phyloP scores from a whole-genome alignment of 2,797 vertebrate species.

The Sitta carolinensis region DNA sequence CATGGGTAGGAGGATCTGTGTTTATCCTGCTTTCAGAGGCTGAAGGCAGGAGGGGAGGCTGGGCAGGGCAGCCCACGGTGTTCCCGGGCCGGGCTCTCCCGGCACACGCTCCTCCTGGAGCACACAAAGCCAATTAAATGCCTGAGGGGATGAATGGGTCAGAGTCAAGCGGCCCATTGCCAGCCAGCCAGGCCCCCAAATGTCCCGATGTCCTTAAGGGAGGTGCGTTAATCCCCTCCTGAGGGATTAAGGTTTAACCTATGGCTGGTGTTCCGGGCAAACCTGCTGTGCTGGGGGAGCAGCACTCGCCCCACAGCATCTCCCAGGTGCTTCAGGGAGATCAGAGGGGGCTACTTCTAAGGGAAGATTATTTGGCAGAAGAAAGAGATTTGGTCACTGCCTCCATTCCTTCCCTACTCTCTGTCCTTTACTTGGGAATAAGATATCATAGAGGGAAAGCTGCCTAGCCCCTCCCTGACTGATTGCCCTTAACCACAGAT shows the following conservation, averaged over 20 bases:
- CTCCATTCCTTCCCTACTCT: not conserved
- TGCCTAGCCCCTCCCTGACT: not conserved
- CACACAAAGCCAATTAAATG: conserved; percentile 52
- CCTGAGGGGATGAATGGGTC: conserved; percentile 34
- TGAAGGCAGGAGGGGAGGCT: not conserved
- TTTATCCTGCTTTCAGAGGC: not conserved
- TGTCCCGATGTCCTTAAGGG: not conserved
- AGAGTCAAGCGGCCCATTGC: not conserved
- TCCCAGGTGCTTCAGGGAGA: not conserved
- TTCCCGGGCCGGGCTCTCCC: not conserved
- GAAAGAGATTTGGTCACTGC: not conserved
- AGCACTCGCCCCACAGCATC: not conserved
- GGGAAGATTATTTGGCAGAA: not conserved
- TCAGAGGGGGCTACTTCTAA: not conserved
- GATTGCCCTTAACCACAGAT: not conserved
- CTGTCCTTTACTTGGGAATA: not conserved
- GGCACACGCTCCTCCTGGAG: not conserved
- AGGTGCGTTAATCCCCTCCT: conserved; percentile 25
- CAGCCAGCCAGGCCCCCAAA: conserved; percentile 8
- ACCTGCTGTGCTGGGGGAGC: not conserved
- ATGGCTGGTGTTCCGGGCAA: not conserved
- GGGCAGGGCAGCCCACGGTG: not conserved
- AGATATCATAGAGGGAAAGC: not conserved
- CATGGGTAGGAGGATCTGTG: not conserved
- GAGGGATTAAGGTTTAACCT: conserved; percentile 39